Evolutionary conservation across 2,888 invertebrate species (phyloP), one percentile per base, ranked within the genome.

Genomic region (Linnaemya vulpina): DNA sequence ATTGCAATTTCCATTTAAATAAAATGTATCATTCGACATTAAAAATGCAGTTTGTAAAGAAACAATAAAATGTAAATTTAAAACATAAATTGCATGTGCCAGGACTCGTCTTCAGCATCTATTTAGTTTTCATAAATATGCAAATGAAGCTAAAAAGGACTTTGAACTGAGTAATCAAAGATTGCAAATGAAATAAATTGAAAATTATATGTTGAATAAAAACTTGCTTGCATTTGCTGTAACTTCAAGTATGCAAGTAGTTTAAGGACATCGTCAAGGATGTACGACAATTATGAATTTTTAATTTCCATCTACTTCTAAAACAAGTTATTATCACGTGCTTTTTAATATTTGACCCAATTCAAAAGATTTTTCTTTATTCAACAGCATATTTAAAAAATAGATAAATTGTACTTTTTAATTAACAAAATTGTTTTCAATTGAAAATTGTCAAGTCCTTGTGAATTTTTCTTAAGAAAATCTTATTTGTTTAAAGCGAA

Each of bases 191-290:
- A 7, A 38, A 58, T n/a, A 58, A 76, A 67, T 46, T 51, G 51
- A 74, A 40, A 74, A 49, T 35, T 40, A 13, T 63, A 17, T 53
- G 17, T 1, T 17, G 25, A 15, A 63, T 20, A 70, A 51, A 70
- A 51, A 77, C 62, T 82, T 71, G 65, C 71, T 67, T 73, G 53
- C 65, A 73, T 73, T 76, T 67, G 55, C 38, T 25, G 74, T 70
- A 78, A 78, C 68, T 49, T 78, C 70, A 74, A 83, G 73, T 30
- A 67, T 78, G 78, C 46, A n/a, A n/a, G n/a, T n/a, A n/a, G n/a
- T 63, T 73, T 38, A 25, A 68, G 83, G 83, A 53, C 58, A 58
- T 58, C 49, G 46, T 67, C 38, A 73, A 10, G 43, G 2, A 53
- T n/a, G n/a, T n/a, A n/a, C n/a, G n/a, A n/a, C n/a, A n/a, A n/a